Conservation (phyloP, 2,797 vertebrate genomes). For the Gallinago solitaria region DNA sequence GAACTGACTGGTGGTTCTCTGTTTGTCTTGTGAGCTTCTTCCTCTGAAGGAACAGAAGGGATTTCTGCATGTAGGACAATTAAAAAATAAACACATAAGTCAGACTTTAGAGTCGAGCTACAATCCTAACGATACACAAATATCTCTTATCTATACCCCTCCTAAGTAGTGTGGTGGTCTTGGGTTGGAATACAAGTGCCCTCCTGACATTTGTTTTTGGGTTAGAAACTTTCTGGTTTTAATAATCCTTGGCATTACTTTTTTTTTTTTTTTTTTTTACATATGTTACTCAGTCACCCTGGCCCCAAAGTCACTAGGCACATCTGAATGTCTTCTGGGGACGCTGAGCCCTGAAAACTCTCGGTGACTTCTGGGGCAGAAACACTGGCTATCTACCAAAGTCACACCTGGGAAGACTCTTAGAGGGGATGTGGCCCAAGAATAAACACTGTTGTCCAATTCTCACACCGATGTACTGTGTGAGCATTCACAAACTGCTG, state of each 20-base stretch:
- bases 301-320: background rate
- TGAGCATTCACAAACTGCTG: background rate
- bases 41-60: constrained; percentile 49
- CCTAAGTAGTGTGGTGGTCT: background rate
- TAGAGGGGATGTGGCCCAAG: background rate
- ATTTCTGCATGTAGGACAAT: constrained; percentile 4
- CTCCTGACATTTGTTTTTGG: background rate
- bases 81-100: background rate
- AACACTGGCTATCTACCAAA: background rate
- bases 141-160: background rate
- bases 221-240: background rate
- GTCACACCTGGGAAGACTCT: background rate
- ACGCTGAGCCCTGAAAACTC: background rate
- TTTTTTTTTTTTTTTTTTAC: background rate
- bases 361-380: background rate
- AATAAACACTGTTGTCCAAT: background rate
- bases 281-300: background rate
- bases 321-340: background rate
- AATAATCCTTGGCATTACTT: background rate
- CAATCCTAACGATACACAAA: background rate
- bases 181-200: background rate
- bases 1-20: constrained; percentile 25
- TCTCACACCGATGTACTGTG: background rate
- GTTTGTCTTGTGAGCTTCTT: constrained; percentile 27
- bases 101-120: background rate